Base-by-base conservation (phyloP, 1,140 invertebrate genomes). In the Drosophila pachea region DNA sequence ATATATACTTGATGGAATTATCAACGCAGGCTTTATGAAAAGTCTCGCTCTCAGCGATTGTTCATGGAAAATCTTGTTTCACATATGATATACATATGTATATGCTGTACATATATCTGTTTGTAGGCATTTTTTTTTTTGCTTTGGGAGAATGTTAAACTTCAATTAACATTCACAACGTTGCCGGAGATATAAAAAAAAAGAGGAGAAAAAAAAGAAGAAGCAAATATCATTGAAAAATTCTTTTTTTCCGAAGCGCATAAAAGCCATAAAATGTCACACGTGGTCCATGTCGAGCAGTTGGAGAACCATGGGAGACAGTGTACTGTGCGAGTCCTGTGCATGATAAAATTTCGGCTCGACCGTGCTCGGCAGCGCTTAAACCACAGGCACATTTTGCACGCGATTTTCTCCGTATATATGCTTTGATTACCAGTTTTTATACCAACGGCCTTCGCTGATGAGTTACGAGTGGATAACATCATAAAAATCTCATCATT, bases 401-500 rank as follows among this genome's bases (percentile, higher is more conserved):
- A 47, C 69, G 58, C 52, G 22, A 22, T 49, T 65, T 40, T 49
- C 47, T 55, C 8, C 49, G 8, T 8, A 22, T 48, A 12, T 43
- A 40, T 53, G 58, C 74, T 81, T 78, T 82, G 78, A 82, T 82
- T 82, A 82, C 78, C 78, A 70, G 67, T 72, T 83, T 82, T 83
- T 78, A 82, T 82, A 83, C 74, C 68, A 68, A 63, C 68, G 31
- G 49, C 49, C 11, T 43, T 43, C 52, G 63, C 68, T 71, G 68
- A 66, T 71, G 63, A 71, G 68, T 71, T 55, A 71, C 68, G 68
- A 67, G 63, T 54, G 76, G 73, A 84, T 83, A 76, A 84, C 78
- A 84, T 69, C 79, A 78, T 83, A 83, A 83, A 84, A 83, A 73
- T 84, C 64, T 73, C 79, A 82, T 82, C 56, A 83, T 75, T 77